Base-by-base conservation (phyloP, 2,888 invertebrate species). In the Spodoptera littoralis region DNA sequence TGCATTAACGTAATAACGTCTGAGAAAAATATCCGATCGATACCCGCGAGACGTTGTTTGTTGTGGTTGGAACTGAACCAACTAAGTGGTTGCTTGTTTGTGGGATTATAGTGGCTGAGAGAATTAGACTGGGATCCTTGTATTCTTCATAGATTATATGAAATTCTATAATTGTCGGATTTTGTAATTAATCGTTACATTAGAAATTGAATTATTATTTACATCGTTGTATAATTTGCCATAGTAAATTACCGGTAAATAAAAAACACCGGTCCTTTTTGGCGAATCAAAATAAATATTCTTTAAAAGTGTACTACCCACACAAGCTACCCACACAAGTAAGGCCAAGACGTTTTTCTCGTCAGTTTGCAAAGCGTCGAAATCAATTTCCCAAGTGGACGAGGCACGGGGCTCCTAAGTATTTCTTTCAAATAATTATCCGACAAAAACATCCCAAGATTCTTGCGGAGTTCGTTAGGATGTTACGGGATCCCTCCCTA, bases 391-490 rank as follows among this genome's bases (percentile, higher is more conserved):
- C 83, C 84, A 79, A 82, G 84, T 84, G 85, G 82, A 84, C 83
- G 83, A 65, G 53, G 77, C 80, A 77, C 73, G 67, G 60, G 74
- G 71, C 79, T 79, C 76, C 84, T 81, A 84, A 87, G 87, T 79
- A 79, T 79, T 79, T 79, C 79, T 79, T 79, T 79, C 77, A 79
- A 79, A 79, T 79, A 79, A 93, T 93, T 92, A 92, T 92, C 91
- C 90, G 90, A 89, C 87, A 90, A 91, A 92, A 92, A 92, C 92
- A 91, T 91, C 84, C 90, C 86, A 88, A 90, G 89, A 91, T 92
- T 92, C 89, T 93, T 92, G 87, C 80, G 87, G 88, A 88, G 88
- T 88, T 92, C 91, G 92, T 92, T 93, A 93, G 88, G 81, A 79
- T 74, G 78, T 73, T 86, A 80, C 86, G 77, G 79, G 87, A 82